Evolutionary conservation across 2,797 vertebrate genomes (phyloP), one percentile per base, ranked within the genome.

Genomic region (Mallotus villosus): DNA sequence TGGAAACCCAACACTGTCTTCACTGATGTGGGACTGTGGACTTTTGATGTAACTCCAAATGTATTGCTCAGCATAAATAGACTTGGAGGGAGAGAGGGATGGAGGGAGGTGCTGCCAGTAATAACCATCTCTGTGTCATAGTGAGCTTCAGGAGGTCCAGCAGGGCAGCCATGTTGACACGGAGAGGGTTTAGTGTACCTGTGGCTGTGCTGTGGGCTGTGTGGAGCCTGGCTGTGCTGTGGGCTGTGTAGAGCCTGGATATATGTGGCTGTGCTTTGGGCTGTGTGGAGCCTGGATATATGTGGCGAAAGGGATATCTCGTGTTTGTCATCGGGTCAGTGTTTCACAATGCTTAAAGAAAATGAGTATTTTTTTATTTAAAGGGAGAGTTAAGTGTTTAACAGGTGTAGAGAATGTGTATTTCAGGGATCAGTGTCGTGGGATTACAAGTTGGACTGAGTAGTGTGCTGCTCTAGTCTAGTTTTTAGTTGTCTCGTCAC

Each of bases 1-100:
- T 85, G 86, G 86, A 81, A 75, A 86, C 84, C 75, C 64, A 73
- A 53, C 76, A 66, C 71, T 55, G 51, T 77, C 6, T 66, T 74
- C 82, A 80, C 84, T 73, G 76, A 70, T 65, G 72, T 68, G 46
- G 61, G 61, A 68, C 19, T 41, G 37, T 41, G 11, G 37, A 46
- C 41, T 46, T 46, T 79, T 76, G 74, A 46, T 81, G 46, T 69
- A 75, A 78, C 55, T 3, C 82, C 78, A 82, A 78, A 81, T 74
- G 67, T 63, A 69, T 82, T 78, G 72, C 73, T 82, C 72, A 79
- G 76, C 74, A 71, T 72, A 76, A 78, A 29, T 58, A 49, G 6
- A 51, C 66, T 78, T 71, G 77, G 79, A 78, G 21, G 78, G 80
- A n/a, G n/a, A n/a, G n/a, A n/a, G n/a, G n/a, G n/a, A n/a, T n/a